These are phyloP conservation scores for Thamnophis sirtalis DNA, from an alignment of 2,113 vertebrate genomes.

Conservation along the genomic window DNA sequence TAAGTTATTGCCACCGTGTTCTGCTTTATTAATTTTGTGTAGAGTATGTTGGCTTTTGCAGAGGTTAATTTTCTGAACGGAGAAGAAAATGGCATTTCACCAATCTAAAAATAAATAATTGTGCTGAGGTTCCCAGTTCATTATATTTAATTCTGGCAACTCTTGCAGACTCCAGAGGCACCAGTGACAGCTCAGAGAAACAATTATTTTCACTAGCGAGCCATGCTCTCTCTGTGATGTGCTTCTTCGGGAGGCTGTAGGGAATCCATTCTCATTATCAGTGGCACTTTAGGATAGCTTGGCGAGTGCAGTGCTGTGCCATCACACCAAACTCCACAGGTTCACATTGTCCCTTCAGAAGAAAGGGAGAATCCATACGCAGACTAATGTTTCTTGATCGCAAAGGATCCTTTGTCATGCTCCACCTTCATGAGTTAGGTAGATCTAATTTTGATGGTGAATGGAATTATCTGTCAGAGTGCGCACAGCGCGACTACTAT, in stretches of 20 bases:
- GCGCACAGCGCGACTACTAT: no score
- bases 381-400: not conserved
- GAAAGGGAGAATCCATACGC: not conserved
- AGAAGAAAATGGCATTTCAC: slow-evolving; percentile 63
- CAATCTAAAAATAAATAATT: slow-evolving; percentile 66
- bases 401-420: not conserved
- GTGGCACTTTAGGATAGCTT: not conserved
- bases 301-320: not conserved
- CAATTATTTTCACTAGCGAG: slow-evolving; percentile 38
- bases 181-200: slow-evolving; percentile 47
- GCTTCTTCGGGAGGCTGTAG: not conserved
- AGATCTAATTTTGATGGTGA: not conserved
- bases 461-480: not conserved
- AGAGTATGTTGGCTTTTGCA: slow-evolving; percentile 61
- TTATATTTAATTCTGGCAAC: slow-evolving; percentile 60
- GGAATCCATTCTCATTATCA: slow-evolving; percentile 35
- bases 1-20: slow-evolving; percentile 58
- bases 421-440: not conserved
- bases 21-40: slow-evolving; percentile 70
- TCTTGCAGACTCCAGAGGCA: slow-evolving; percentile 35
- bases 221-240: not conserved
- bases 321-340: not conserved
- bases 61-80: slow-evolving; percentile 66
- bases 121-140: slow-evolving; percentile 57
- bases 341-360: not conserved